A percentile compares a stretch with the other conserved stretches of the same genome.
Evolutionary conservation across 2,797 vertebrate genomes (phyloP).

Genomic region (Sebastiscus albofasciatus): DNA sequence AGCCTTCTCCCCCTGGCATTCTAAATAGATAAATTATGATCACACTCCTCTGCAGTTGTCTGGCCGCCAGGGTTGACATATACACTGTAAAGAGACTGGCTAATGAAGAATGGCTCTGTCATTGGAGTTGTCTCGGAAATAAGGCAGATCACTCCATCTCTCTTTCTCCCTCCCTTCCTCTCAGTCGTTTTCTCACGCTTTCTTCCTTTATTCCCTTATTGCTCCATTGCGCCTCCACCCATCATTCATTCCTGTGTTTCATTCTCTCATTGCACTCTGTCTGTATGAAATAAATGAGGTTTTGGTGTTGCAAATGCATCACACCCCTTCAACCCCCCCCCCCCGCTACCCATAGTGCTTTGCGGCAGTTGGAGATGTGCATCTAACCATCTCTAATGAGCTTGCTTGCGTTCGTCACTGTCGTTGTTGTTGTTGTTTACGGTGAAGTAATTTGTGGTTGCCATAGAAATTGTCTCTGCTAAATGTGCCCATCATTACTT

Average conservation of each 20-base stretch:
- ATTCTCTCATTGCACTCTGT: conserved; percentile 58
- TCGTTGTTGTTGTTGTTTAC: conserved; percentile 63
- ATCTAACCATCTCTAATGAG: conserved; percentile 77
- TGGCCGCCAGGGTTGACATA: conserved; percentile 71
- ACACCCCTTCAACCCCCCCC: neutral
- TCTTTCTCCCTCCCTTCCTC: conserved; percentile 36
- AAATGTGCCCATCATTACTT: conserved; percentile 67
- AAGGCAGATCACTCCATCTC: conserved; percentile 70
- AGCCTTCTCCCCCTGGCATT: conserved; percentile 57
- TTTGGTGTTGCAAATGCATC: conserved; percentile 64
- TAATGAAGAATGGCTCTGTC: conserved; percentile 78
- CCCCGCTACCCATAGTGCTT: conserved; percentile 56
- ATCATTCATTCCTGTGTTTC: conserved; percentile 64
- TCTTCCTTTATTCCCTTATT: conserved; percentile 51
- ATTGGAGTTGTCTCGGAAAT: conserved; percentile 64
- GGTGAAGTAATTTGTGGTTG: conserved; percentile 66
- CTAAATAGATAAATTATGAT: conserved; percentile 79
- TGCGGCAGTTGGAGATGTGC: conserved; percentile 66
- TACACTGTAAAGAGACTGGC: conserved; percentile 73
- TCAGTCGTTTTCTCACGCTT: conserved; percentile 39
- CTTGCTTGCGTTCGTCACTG: conserved; percentile 50
- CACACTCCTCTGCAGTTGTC: conserved; percentile 67
- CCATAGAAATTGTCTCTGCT: conserved; percentile 61
- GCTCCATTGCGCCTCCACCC: conserved; percentile 59
- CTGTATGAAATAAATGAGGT: conserved; percentile 66